phyloP scores from a whole-genome alignment of 2,888 invertebrate species.

The Choreutis nemorana region DNA sequence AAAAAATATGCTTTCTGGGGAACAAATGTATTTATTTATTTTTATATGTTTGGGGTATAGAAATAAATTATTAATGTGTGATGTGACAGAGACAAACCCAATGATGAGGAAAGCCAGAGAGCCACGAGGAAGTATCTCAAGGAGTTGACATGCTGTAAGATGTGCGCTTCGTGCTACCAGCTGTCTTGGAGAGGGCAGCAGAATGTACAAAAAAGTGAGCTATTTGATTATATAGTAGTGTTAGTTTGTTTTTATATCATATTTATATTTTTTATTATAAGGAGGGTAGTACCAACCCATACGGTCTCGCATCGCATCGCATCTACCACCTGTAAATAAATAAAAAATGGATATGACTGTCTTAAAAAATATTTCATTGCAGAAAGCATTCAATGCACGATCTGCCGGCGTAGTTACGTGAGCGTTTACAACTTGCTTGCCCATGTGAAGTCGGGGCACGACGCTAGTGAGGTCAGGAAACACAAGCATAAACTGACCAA shows the following conservation, averaged over 20 bases:
- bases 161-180: conserved; percentile 46
- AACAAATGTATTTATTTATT: no score
- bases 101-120: conserved; percentile 13
- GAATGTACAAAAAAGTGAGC: conserved; percentile 23
- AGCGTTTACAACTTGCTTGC: conserved; percentile 38
- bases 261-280: not conserved
- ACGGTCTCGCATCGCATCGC: no score
- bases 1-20: no score
- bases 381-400: conserved; percentile 29
- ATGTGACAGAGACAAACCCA: conserved; percentile 5
- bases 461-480: conserved; percentile 17
- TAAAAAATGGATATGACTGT: no score
- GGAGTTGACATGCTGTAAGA: conserved; percentile 27
- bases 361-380: no score
- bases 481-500: conserved; percentile 21
- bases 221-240: not conserved
- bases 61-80: conserved; percentile 7
- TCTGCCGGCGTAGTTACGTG: conserved; percentile 30
- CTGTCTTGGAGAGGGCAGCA: conserved; percentile 37
- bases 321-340: not conserved
- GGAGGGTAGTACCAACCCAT: no score
- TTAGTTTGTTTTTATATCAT: not conserved
- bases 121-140: conserved; percentile 20
- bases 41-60: conserved; percentile 13
- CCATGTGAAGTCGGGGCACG: conserved; percentile 35